Percentiles rank a stretch among this genome's conserved stretches.
Conservation (phyloP, 1,140 invertebrate species). For the Camponotus pennsylvanicus region DNA sequence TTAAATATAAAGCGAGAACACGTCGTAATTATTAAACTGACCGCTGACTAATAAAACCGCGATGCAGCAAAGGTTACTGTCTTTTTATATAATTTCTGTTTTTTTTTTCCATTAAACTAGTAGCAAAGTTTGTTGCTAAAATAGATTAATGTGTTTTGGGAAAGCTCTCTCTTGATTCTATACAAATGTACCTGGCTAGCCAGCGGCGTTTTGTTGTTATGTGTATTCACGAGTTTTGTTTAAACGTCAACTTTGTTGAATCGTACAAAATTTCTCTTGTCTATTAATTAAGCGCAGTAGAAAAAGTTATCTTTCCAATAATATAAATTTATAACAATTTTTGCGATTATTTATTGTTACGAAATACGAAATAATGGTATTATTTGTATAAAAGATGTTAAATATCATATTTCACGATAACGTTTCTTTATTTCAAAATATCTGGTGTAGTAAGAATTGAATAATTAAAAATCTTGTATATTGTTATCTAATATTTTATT, state of each 20-base stretch:
- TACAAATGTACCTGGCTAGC: conserved; percentile 22
- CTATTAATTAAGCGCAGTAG: background rate
- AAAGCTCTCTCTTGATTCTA: background rate
- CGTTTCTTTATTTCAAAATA: background rate
- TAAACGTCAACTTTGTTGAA: background rate
- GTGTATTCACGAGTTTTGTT: conserved; percentile 20
- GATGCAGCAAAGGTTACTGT: background rate
- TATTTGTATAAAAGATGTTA: background rate
- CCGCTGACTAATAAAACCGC: background rate
- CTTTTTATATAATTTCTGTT: background rate
- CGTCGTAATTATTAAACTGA: conserved; percentile 46
- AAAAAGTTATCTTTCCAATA: background rate
- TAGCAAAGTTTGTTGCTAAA: conserved; percentile 41
- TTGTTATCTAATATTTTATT: conserved; percentile 18
- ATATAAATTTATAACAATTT: background rate
- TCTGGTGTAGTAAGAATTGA: background rate
- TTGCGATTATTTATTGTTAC: background rate
- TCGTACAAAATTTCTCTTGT: conserved; percentile 24
- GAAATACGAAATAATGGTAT: background rate
- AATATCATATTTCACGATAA: conserved; percentile 11
- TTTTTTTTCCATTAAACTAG: conserved; percentile 20
- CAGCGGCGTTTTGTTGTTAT: conserved; percentile 30
- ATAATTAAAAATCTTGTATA: background rate
- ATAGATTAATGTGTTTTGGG: conserved; percentile 42
- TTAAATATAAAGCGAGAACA: conserved; percentile 38